Evolutionary conservation across 23 tunicate genomes (phyloP), one percentile per base, ranked within the genome.

Genomic region (Trididemnum clinides): DNA sequence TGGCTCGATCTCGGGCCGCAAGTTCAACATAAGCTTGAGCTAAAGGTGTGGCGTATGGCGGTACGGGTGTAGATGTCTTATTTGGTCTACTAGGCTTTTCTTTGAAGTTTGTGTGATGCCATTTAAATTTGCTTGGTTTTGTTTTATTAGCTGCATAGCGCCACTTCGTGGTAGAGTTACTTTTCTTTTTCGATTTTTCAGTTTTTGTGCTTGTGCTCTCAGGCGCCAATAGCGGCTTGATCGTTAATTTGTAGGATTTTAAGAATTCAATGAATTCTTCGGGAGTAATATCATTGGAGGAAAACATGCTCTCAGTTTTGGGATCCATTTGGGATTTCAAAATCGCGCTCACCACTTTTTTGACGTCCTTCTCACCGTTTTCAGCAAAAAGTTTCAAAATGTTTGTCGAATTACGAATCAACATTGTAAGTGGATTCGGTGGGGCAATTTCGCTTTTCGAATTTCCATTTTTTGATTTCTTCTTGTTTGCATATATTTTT

Each of bases 101-200:
- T 7, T 84, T 69, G 34, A 84, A 84, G 80, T 71, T 44, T 2
- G 87, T 84, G 70, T 84, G 87, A 50, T 84, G 87, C 87, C 87
- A 84, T 33, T 84, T 84, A 0, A 84, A 32, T 12, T 6, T 37
- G 28, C 22, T 38, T 7, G 23, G 30, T 25, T 37, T 74, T 37
- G 57, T 44, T 74, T 44, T 74, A 44, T 39, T 44, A 2, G 28
- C 30, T 44, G 80, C 57, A 25, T 29, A 74, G 57, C 80, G 80
- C 80, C 80, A 74, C 58, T 27, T 37, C 2, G 57, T 5, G 80
- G 57, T 2, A 1, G 80, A 19, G 20, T 12, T 36, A 74, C 7
- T 18, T 7, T 74, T 74, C 22, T 18, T 22, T 37, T 74, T 74
- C 4, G 66, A 59, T 25, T 59, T 59, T 15, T n/a, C 25, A 59